Conservation (phyloP, 2,888 invertebrate genomes). For the Yponomeuta evonymella region DNA sequence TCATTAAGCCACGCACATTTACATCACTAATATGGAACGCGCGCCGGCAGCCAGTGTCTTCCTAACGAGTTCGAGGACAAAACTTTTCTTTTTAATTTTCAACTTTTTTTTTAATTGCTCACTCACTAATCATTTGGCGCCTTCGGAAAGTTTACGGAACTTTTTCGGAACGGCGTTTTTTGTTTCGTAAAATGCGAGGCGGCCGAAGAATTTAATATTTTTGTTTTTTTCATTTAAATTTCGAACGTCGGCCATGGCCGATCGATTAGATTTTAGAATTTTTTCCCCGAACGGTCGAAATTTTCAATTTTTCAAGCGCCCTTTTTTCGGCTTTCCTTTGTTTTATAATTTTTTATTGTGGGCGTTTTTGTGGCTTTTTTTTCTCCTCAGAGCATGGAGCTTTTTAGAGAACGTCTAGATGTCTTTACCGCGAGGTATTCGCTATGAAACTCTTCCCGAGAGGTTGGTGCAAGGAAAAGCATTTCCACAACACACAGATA, state of each 20-base stretch:
- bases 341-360: slow-evolving; percentile 28
- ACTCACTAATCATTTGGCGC: slow-evolving; percentile 42
- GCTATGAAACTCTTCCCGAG: slow-evolving; percentile 76
- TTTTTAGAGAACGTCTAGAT: slow-evolving; percentile 57
- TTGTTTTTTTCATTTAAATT: slow-evolving; percentile 33
- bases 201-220: slow-evolving; percentile 49
- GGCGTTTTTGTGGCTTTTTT: slow-evolving; percentile 34
- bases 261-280: slow-evolving; percentile 44
- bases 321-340: slow-evolving; percentile 19
- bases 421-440: slow-evolving; percentile 77
- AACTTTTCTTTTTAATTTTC: slow-evolving; percentile 42
- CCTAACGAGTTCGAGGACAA: slow-evolving; percentile 34
- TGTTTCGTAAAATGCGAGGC: slow-evolving; percentile 39
- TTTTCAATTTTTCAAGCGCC: slow-evolving; percentile 22
- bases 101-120: slow-evolving; percentile 23
- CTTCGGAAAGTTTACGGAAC: slow-evolving; percentile 27
- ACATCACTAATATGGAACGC: slow-evolving; percentile 53
- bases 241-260: slow-evolving; percentile 41
- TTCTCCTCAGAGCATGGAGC: slow-evolving; percentile 24
- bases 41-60: slow-evolving; percentile 43
- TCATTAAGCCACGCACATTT: slow-evolving; percentile 69
- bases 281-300: slow-evolving; percentile 17
- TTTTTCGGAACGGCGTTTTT: slow-evolving; percentile 45
- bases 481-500: slow-evolving; percentile 70
- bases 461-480: slow-evolving; percentile 76